A percentile compares a stretch with the other conserved stretches of the same genome.
Conservation (phyloP, 2,888 invertebrate genomes). For the Agrotis ipsilon region DNA sequence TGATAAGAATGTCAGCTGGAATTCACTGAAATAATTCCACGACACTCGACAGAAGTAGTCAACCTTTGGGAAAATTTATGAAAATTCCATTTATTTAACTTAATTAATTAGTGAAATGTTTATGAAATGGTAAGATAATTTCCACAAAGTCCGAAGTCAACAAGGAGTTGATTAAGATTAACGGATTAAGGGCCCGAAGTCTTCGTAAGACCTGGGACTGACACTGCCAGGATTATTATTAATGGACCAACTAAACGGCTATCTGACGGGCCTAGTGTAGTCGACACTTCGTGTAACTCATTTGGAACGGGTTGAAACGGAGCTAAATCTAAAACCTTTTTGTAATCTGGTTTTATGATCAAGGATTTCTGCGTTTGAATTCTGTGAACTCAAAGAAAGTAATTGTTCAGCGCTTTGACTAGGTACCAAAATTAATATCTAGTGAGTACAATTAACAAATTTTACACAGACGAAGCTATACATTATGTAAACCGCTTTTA, state of each 20-base stretch:
- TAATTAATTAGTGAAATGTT: slow-evolving; percentile 43
- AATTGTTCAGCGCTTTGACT: too few relatives aligned
- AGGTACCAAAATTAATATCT: too few relatives aligned
- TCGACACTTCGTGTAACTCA: slow-evolving; percentile 53
- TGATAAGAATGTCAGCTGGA: slow-evolving; percentile 43
- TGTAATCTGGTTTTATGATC: not conserved
- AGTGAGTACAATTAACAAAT: too few relatives aligned
- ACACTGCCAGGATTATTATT: slow-evolving; percentile 72
- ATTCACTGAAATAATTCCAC: slow-evolving; percentile 23
- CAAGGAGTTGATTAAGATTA: slow-evolving; percentile 78
- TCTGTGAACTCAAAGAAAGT: not conserved
- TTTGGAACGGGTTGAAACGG: slow-evolving; percentile 43
- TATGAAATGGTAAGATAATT: slow-evolving; percentile 59
- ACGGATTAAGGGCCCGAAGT: slow-evolving; percentile 71
- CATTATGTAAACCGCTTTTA: too few relatives aligned
- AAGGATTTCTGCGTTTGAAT: not conserved
- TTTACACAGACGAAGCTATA: too few relatives aligned
- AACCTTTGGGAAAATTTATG: slow-evolving; percentile 4
- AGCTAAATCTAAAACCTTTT: slow-evolving; percentile 28
- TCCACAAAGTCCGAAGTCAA: slow-evolving; percentile 73
- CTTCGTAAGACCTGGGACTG: slow-evolving; percentile 69
- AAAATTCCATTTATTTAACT: slow-evolving; percentile 30
- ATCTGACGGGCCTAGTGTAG: slow-evolving; percentile 56
- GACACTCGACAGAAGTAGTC: slow-evolving; percentile 4
- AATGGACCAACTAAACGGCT: slow-evolving; percentile 74